Percentiles rank a stretch among this genome's conserved stretches.
phyloP scores from a whole-genome alignment of 2,113 vertebrate species.

The Felis chaus region DNA sequence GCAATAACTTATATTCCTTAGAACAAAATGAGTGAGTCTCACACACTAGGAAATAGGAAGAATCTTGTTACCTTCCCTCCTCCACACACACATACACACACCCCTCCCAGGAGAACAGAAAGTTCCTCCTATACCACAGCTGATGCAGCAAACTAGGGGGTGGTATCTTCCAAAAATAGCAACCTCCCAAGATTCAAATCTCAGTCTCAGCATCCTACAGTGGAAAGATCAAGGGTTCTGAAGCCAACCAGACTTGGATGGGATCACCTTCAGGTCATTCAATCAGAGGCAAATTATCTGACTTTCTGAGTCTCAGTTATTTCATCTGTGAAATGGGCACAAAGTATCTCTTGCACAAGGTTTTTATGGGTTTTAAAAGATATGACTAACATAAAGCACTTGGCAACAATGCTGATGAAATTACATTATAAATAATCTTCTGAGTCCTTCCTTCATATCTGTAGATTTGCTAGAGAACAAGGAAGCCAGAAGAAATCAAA shows the following conservation, averaged over 20 bases:
- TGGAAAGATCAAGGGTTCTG: not conserved
- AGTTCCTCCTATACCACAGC: not conserved
- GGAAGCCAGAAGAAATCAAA: conserved; percentile 28
- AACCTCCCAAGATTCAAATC: not conserved
- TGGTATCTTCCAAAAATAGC: not conserved
- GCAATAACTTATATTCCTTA: not conserved
- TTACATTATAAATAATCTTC: not conserved
- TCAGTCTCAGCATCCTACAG: not conserved
- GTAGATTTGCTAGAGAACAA: not conserved
- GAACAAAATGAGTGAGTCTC: not conserved
- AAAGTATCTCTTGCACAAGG: not conserved
- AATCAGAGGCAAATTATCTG: not conserved
- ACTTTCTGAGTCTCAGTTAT: not conserved
- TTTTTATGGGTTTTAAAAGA: not conserved
- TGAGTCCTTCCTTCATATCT: not conserved
- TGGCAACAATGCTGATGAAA: not conserved
- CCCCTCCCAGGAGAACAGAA: not conserved
- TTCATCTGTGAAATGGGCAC: not conserved
- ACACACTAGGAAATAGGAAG: not conserved
- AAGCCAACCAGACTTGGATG: not conserved
- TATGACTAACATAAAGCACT: not conserved
- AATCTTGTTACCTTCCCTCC: not conserved
- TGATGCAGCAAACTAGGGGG: not conserved
- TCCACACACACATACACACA: not conserved
- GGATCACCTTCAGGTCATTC: not conserved